These are phyloP conservation scores for Bursaphelenchus okinawaensis DNA, from an alignment of 2,888 invertebrate species.

Conservation along the genomic window DNA sequence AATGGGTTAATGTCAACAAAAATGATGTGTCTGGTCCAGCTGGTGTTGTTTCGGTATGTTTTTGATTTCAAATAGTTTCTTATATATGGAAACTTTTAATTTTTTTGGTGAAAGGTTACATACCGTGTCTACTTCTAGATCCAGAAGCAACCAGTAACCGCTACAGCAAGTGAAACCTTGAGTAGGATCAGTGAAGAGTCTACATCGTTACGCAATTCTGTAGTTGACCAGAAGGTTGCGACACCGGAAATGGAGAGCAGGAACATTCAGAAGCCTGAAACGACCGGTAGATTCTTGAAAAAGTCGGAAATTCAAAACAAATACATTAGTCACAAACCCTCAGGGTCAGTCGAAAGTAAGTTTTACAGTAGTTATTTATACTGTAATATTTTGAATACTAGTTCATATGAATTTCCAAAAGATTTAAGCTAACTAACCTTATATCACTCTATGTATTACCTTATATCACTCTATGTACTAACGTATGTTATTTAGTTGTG, in stretches of 20 bases:
- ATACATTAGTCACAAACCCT: neutral
- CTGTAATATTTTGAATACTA: too few relatives aligned
- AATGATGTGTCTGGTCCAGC: too few relatives aligned
- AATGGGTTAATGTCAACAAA: neutral
- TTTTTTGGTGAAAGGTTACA: too few relatives aligned
- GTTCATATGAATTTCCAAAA: too few relatives aligned
- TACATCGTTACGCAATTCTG: neutral
- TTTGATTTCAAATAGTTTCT: too few relatives aligned
- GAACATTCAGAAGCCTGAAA: neutral
- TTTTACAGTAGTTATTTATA: neutral
- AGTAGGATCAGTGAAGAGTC: neutral
- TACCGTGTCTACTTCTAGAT: too few relatives aligned
- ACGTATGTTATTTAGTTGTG: neutral
- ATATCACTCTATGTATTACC: too few relatives aligned
- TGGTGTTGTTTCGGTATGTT: too few relatives aligned
- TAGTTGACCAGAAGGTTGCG: neutral
- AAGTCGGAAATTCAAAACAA: neutral
- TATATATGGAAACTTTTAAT: too few relatives aligned
- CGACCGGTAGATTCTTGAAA: neutral
- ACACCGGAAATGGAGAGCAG: neutral
- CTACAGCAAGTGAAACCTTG: neutral
- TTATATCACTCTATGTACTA: too few relatives aligned
- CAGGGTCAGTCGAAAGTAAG: neutral
- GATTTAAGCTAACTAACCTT: too few relatives aligned
- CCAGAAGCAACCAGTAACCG: neutral